Evolutionary conservation across 2,113 vertebrate species (phyloP).

Genomic region (Dolichotis patagonum): DNA sequence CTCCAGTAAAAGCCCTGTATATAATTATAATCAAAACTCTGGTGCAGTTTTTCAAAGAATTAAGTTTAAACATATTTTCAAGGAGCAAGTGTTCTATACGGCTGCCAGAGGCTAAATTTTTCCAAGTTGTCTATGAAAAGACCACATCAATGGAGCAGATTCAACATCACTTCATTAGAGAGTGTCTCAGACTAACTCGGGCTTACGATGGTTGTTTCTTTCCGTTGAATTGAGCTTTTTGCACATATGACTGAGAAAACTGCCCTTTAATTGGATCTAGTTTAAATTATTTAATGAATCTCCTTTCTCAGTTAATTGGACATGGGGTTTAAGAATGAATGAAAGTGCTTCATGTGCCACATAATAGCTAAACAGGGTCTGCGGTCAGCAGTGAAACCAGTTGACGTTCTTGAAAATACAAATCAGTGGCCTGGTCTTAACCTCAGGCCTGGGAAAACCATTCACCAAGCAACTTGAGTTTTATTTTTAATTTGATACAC

Average conservation of each 20-base stretch:
- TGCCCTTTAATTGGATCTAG: slow-evolving; percentile 65
- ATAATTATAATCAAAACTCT: slow-evolving; percentile 35
- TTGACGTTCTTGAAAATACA: neutral
- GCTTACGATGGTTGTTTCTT: slow-evolving; percentile 46
- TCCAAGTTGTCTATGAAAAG: neutral
- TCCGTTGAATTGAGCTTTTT: slow-evolving; percentile 5
- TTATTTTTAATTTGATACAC: slow-evolving; percentile 71
- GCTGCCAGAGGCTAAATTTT: neutral
- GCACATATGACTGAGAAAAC: slow-evolving; percentile 55
- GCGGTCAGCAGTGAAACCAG: slow-evolving; percentile 14
- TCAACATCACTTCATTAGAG: neutral
- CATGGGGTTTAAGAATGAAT: slow-evolving; percentile 68
- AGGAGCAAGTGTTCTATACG: neutral
- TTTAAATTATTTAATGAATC: slow-evolving; percentile 78
- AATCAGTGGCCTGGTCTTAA: slow-evolving; percentile 59
- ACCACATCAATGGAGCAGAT: neutral
- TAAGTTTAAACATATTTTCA: slow-evolving; percentile 45
- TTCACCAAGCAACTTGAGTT: slow-evolving; percentile 65
- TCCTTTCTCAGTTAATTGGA: slow-evolving; percentile 70
- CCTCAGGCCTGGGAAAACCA: slow-evolving; percentile 70
- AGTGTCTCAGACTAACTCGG: neutral
- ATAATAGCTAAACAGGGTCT: slow-evolving; percentile 20
- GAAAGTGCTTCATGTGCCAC: slow-evolving; percentile 37
- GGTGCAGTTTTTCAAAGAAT: slow-evolving; percentile 47
- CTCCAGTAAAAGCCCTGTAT: slow-evolving; percentile 42